Conservation (phyloP, 2,113 vertebrate species). For the Pycnonotus jocosus region DNA sequence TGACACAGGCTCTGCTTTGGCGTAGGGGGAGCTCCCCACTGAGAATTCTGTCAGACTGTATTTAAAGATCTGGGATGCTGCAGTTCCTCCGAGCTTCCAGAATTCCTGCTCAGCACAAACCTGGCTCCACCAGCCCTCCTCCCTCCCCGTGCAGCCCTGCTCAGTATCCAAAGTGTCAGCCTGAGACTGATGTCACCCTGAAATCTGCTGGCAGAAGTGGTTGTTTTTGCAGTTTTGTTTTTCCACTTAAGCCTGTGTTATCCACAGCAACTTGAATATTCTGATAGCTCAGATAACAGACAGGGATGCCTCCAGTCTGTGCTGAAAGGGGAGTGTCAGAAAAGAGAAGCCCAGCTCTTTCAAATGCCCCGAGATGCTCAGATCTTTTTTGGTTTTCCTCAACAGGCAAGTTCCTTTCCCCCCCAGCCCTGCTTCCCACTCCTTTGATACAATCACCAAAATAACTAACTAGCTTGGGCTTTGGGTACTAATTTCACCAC, state of each 20-base stretch:
- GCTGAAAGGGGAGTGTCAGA: background rate
- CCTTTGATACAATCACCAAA: background rate
- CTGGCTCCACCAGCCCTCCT: background rate
- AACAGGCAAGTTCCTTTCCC: background rate
- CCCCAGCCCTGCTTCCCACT: rapidly evolving
- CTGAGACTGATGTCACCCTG: background rate
- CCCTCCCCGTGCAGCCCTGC: background rate
- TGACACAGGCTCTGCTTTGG: background rate
- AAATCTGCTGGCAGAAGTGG: background rate
- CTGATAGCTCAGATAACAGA: background rate
- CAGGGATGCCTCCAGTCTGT: background rate
- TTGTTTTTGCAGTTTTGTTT: background rate
- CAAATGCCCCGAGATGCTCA: background rate
- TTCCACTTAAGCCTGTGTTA: background rate
- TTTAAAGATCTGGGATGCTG: slow-evolving; percentile 1
- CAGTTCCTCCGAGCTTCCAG: background rate
- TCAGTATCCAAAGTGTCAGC: background rate
- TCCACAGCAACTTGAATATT: background rate
- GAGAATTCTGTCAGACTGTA: background rate
- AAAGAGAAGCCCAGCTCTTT: background rate
- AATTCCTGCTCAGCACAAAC: slow-evolving; percentile 13
- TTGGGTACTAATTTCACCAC: background rate
- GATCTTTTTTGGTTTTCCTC: background rate
- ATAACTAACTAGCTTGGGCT: background rate
- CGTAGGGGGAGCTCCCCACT: background rate